Base-by-base conservation (phyloP, 1,140 invertebrate genomes). In the Ceratosolen solmsi region DNA sequence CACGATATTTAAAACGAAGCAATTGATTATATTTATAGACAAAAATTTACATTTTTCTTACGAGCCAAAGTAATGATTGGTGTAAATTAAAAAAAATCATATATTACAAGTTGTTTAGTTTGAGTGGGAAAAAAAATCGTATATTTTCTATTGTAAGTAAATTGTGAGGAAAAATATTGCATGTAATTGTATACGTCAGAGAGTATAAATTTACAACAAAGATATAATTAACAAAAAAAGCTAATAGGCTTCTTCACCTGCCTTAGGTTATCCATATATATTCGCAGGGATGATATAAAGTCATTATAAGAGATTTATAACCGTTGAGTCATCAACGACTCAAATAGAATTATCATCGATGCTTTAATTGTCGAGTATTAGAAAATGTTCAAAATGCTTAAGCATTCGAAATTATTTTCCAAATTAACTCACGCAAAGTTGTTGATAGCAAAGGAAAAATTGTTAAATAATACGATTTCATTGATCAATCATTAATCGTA, bases 301-400 rank as follows among this genome's bases (percentile, higher is more conserved):
- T 25, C 63, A 30, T 22, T 25, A 36, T 38, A 22, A n/a, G 27
- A 15, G 20, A 68, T 38, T 68, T 41, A 41, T n/a, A 68, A 36
- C 36, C 7, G 41, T 41, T 41, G 36, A 68, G 2, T 36, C 15
- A 68, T 38, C 33, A n/a, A n/a, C 15, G 3, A 68, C 25, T 41
- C 1, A n/a, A 8, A 1, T n/a, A 22, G 33, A 68, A 36, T 9
- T 9, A 36, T 41, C 13, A 15, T 22, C 20, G 30, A 68, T 38
- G 36, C 1, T 68, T 38, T n/a, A 68, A 68, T 68, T 68, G 25
- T 36, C 33, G 1, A 38, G 22, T 33, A 30, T 30, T 33, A 15
- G 30, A 36, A 68, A 68, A n/a, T 36, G 20, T 68, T 68, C 65
- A 68, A 68, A 68, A 68, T 65, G 2, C 60, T 65, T 36, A 36